Conservation (phyloP, 1,140 invertebrate genomes). For the Lordiphosa mommai region DNA sequence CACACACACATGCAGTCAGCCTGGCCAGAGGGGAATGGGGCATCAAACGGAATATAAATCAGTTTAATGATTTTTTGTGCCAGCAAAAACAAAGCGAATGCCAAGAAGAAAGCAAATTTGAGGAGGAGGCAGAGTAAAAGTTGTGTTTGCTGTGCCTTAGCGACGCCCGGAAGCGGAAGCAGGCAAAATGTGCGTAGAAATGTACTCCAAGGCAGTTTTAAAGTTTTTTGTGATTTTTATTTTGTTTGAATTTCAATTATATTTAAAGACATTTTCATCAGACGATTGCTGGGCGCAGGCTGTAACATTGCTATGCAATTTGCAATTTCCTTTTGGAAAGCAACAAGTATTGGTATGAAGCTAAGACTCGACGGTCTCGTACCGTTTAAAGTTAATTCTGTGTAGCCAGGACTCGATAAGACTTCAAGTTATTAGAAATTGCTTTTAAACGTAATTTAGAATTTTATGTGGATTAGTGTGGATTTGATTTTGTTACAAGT, state of each 20-base stretch:
- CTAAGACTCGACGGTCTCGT: background rate
- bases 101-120: constrained; percentile 19
- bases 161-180: constrained; percentile 54
- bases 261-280: background rate
- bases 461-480: too few species aligned
- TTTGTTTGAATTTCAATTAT: background rate
- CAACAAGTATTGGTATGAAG: constrained; percentile 3
- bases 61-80: constrained; percentile 64
- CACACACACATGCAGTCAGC: constrained; percentile 26
- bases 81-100: constrained; percentile 39
- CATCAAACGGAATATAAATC: constrained; percentile 71
- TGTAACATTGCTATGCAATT: constrained; percentile 14
- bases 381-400: too few species aligned
- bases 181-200: constrained; percentile 42
- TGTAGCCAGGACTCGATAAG: too few species aligned
- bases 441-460: too few species aligned
- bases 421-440: too few species aligned
- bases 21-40: constrained; percentile 14
- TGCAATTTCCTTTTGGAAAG: constrained; percentile 15
- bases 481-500: too few species aligned
- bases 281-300: background rate
- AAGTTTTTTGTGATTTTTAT: constrained; percentile 14
- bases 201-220: constrained; percentile 25
- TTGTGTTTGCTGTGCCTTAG: constrained; percentile 48
- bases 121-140: background rate